Percentiles rank a stretch among this genome's conserved stretches.
These are phyloP conservation scores for Gulo gulo DNA, from an alignment of 2,113 vertebrate genomes.

Conservation along the genomic window DNA sequence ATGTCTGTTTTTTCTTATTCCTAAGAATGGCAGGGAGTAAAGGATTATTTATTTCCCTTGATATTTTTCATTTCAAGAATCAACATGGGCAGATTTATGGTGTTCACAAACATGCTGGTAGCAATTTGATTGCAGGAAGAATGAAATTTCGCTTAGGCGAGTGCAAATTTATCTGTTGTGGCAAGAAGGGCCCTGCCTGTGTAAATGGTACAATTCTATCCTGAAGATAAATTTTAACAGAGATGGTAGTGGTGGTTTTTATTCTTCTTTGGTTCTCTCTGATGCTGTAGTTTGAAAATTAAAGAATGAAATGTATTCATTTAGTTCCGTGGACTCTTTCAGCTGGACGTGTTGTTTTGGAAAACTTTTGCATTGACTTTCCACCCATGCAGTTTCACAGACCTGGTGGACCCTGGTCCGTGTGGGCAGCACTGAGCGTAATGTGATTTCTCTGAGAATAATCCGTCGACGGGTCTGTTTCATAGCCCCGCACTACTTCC, in stretches of 20 bases:
- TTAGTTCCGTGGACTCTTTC: neutral
- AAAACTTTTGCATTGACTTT: neutral
- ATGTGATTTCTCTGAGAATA: neutral
- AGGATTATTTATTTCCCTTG: conserved; percentile 66
- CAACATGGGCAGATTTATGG: conserved; percentile 65
- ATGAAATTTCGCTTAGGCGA: conserved; percentile 43
- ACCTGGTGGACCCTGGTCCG: fast-evolving
- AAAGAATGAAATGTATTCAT: neutral
- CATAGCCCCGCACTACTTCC: neutral
- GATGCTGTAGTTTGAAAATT: conserved; percentile 18
- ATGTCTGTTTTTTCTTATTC: conserved; percentile 48
- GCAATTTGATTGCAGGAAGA: conserved; percentile 57
- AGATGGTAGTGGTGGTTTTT: neutral
- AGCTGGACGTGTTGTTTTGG: neutral
- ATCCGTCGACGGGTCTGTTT: fast-evolving
- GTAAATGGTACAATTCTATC: neutral
- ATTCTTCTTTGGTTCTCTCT: neutral
- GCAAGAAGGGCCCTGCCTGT: neutral
- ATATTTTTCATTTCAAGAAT: conserved; percentile 69
- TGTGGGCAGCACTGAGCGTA: neutral
- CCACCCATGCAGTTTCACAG: neutral
- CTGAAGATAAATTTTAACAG: conserved; percentile 7
- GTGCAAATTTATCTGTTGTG: conserved; percentile 25
- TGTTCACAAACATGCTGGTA: conserved; percentile 59
- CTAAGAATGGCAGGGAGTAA: conserved; percentile 47